phyloP scores from a whole-genome alignment of 1,140 invertebrate species.

The Scaptomyza montana region DNA sequence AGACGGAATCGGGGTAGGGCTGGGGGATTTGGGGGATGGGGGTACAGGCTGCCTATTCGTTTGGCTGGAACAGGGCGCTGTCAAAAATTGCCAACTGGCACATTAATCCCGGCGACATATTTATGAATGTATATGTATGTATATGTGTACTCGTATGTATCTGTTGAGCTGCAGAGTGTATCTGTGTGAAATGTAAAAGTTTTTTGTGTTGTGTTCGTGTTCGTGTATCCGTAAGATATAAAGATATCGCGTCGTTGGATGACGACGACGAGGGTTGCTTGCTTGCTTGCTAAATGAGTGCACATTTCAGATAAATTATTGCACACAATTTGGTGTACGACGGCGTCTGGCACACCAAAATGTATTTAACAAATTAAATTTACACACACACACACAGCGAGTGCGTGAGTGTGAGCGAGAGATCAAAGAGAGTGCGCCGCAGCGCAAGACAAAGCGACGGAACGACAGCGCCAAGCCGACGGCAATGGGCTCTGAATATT shows the following conservation, averaged over 20 bases:
- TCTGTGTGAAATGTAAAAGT: constrained; percentile 51
- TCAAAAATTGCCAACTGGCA: constrained; percentile 80
- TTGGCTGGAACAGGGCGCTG: constrained; percentile 64
- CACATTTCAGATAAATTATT: constrained; percentile 83
- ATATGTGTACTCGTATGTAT: constrained; percentile 7
- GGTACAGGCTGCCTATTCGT: constrained; percentile 24
- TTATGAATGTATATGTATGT: constrained; percentile 62
- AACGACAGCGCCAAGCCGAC: constrained; percentile 24
- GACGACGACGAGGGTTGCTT: constrained; percentile 74
- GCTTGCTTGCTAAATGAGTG: constrained; percentile 76
- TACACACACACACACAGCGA: constrained; percentile 61
- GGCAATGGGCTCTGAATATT: neutral
- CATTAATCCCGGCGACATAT: constrained; percentile 82
- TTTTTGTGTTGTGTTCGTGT: constrained; percentile 8
- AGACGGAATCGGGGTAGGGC: too few relatives aligned
- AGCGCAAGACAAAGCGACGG: constrained; percentile 30
- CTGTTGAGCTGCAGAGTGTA: constrained; percentile 40
- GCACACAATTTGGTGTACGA: constrained; percentile 76
- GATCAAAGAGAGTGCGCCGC: constrained; percentile 71
- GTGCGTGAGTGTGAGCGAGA: constrained; percentile 17
- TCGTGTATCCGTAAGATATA: constrained; percentile 76
- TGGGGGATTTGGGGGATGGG: too few relatives aligned
- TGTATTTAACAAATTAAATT: constrained; percentile 83
- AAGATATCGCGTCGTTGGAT: constrained; percentile 67
- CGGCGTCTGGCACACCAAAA: constrained; percentile 62